Percentiles rank a stretch among this genome's conserved stretches.
Conservation (phyloP, 2,888 invertebrate genomes). For the Rosalia funebris region DNA sequence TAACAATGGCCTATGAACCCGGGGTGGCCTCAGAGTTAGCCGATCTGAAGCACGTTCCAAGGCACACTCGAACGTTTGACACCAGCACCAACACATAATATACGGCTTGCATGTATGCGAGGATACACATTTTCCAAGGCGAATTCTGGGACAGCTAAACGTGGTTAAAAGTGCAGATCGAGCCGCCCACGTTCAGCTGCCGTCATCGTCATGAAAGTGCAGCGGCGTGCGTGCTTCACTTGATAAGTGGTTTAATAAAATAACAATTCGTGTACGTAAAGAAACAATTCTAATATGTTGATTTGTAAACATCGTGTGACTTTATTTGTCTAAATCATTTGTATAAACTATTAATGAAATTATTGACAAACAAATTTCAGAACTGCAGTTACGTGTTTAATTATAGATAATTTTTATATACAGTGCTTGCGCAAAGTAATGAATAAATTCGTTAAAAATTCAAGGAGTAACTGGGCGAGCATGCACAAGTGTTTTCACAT, state of each 20-base stretch:
- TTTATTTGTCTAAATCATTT: too few species aligned
- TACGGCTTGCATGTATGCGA: conserved; percentile 10
- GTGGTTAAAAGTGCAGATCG: conserved; percentile 15
- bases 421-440: too few species aligned
- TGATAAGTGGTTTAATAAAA: neutral
- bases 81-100: conserved; percentile 4
- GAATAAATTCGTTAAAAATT: too few species aligned
- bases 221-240: neutral
- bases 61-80: conserved; percentile 1
- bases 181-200: conserved; percentile 16
- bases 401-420: too few species aligned
- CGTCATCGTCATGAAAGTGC: conserved; percentile 1
- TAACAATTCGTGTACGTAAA: too few species aligned
- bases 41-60: conserved; percentile 32
- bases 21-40: conserved; percentile 22
- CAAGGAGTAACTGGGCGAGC: too few species aligned
- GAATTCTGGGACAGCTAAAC: conserved; percentile 10
- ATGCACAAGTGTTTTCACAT: too few species aligned
- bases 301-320: too few species aligned
- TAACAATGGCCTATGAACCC: neutral
- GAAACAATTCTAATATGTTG: too few species aligned
- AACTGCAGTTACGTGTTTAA: too few species aligned
- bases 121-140: conserved; percentile 16
- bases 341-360: too few species aligned
- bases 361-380: too few species aligned